Percentiles rank a stretch among this genome's conserved stretches.
Conservation (phyloP, 1,140 invertebrate genomes). For the Danaus melanippus region DNA sequence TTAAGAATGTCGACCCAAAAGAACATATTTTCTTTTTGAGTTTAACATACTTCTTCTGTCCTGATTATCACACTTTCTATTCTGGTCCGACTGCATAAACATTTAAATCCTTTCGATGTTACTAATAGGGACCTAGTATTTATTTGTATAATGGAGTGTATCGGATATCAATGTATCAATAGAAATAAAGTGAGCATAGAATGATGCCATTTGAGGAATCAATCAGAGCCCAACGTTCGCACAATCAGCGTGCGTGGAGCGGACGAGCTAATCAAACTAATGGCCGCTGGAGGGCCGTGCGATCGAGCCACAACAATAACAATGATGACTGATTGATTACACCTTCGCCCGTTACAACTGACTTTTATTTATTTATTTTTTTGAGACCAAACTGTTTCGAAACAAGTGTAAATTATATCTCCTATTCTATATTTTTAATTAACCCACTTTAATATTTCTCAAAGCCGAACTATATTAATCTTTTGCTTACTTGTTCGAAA, state of each 20-base stretch:
- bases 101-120: constrained; percentile 10
- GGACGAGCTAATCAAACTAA: constrained; percentile 66
- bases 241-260: constrained; percentile 60
- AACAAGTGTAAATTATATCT: too few relatives aligned
- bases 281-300: constrained; percentile 43
- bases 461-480: too few relatives aligned
- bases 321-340: constrained; percentile 55
- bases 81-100: constrained; percentile 7
- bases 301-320: constrained; percentile 64
- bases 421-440: too few relatives aligned
- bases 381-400: too few relatives aligned
- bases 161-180: constrained; percentile 28
- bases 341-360: too few relatives aligned
- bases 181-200: constrained; percentile 40
- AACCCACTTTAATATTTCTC: too few relatives aligned
- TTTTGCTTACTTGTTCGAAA: too few relatives aligned
- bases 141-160: constrained; percentile 7
- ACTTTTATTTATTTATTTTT: too few relatives aligned
- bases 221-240: constrained; percentile 54
- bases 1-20: constrained; percentile 36
- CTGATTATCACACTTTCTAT: constrained; percentile 33
- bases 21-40: constrained; percentile 45
- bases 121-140: constrained; percentile 8
- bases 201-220: constrained; percentile 56
- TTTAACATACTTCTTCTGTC: constrained; percentile 34